Base-by-base conservation (phyloP, 2,888 invertebrate species). In the Platycheirus albimanus region DNA sequence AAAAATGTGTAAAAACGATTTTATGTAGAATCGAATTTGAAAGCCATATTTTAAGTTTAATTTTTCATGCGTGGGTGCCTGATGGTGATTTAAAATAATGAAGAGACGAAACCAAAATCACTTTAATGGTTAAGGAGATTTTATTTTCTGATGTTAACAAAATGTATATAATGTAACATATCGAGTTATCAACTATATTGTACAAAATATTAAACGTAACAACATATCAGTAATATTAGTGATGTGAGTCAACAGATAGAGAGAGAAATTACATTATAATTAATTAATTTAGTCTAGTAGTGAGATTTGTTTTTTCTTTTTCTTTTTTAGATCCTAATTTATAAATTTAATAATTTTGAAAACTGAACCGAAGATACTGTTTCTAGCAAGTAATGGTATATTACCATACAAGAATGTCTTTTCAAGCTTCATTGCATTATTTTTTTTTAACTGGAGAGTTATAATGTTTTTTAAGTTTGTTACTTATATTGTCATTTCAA, bases 141-240 rank as follows among this genome's bases (percentile, higher is more conserved):
- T 76, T 70, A 58, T 70, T 76, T 71, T 76, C 17, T 54, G 56
- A 64, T 71, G 64, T 83, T 83, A 83, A 83, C 83, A 83, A 78
- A 78, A 74, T 78, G 51, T 64, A 78, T 41, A 69, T 67, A 51
- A 67, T 58, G 43, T 71, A 77, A 76, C 64, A 51, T 72, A 77
- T 72, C 43, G 45, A 77, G 41, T 76, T 72, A 67, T 72, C 43
- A 67, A 77, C 67, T 81, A 51, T 78, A 72, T 74, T 67, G 72
- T 83, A 83, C 67, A 74, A 83, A 83, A 83, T 78, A 74, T 78
- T 51, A 83, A 83, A 83, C 83, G 72, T 83, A 83, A 83, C 83
- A 83, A 78, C 78, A 74, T 69, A 67, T 78, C 61, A 28, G 56
- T 78, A 67, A 78, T 24, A 33, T 74, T 69, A 83, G 78, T 74